These are phyloP conservation scores for Ptychobarbus kaznakovi DNA, from an alignment of 2,797 vertebrate genomes.

Conservation along the genomic window DNA sequence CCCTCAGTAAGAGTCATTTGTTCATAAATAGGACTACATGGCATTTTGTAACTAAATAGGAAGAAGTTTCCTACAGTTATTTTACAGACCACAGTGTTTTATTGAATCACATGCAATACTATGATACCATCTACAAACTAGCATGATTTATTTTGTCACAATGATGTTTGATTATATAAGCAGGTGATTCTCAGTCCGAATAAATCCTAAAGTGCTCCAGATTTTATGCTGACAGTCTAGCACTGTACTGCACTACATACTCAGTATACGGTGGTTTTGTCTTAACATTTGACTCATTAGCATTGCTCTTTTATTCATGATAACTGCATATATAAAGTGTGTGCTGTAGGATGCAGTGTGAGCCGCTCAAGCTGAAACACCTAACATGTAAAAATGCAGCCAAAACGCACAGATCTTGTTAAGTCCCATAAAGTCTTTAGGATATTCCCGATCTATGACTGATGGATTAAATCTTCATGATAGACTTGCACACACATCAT, in stretches of 20 bases:
- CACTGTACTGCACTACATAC: background rate
- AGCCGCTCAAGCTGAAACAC: background rate
- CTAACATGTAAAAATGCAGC: background rate
- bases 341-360: background rate
- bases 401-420: slow-evolving; percentile 1
- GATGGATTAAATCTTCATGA: slow-evolving; percentile 47
- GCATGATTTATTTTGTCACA: background rate
- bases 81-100: background rate
- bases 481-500: slow-evolving; percentile 46
- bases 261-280: background rate
- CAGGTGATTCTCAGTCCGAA: background rate
- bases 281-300: background rate
- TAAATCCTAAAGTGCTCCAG: background rate
- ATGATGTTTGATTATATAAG: background rate
- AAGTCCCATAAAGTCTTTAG: slow-evolving; percentile 23
- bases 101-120: background rate
- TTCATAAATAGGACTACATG: background rate
- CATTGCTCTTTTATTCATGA: background rate
- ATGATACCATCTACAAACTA: background rate
- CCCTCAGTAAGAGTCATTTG: background rate
- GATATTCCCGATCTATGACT: slow-evolving; percentile 37
- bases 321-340: background rate
- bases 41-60: background rate
- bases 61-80: background rate
- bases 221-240: background rate